Evolutionary conservation across 2,888 invertebrate genomes (phyloP).

Genomic region (Adelphocoris suturalis): DNA sequence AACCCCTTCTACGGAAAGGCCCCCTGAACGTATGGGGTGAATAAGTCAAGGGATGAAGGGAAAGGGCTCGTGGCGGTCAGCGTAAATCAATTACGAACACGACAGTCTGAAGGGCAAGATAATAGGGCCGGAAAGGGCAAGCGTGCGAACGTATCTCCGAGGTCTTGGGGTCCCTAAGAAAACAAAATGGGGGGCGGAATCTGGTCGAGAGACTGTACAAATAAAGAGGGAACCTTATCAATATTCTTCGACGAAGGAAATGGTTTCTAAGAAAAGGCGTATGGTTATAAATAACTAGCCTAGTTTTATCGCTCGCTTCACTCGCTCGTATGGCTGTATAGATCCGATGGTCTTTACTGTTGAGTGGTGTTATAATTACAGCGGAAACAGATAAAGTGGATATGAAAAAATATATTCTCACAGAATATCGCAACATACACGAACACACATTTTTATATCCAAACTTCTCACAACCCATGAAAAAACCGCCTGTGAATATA

Average conservation of each 20-base stretch:
- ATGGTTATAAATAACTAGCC: too few species aligned
- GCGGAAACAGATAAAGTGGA: too few species aligned
- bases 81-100: constrained; percentile 42
- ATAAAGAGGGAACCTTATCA: background rate
- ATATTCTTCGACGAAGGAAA: background rate
- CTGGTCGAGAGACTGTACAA: background rate
- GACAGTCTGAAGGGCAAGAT: constrained; percentile 36
- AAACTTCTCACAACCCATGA: too few species aligned
- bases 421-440: too few species aligned
- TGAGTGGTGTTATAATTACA: too few species aligned
- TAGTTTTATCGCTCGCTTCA: too few species aligned
- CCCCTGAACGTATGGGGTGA: background rate
- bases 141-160: constrained; percentile 30
- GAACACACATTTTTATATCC: too few species aligned
- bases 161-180: background rate
- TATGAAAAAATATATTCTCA: too few species aligned
- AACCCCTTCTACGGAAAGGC: background rate
- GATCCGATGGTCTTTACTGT: too few species aligned
- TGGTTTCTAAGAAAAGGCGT: too few species aligned
- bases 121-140: constrained; percentile 35
- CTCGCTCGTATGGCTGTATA: too few species aligned
- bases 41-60: constrained; percentile 39
- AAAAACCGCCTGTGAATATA: too few species aligned
- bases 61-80: constrained; percentile 4
- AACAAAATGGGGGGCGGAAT: background rate